A percentile compares a stretch with the other conserved stretches of the same genome.
Evolutionary conservation across 2,888 invertebrate genomes (phyloP).

Genomic region (Pilophorus perplexus): DNA sequence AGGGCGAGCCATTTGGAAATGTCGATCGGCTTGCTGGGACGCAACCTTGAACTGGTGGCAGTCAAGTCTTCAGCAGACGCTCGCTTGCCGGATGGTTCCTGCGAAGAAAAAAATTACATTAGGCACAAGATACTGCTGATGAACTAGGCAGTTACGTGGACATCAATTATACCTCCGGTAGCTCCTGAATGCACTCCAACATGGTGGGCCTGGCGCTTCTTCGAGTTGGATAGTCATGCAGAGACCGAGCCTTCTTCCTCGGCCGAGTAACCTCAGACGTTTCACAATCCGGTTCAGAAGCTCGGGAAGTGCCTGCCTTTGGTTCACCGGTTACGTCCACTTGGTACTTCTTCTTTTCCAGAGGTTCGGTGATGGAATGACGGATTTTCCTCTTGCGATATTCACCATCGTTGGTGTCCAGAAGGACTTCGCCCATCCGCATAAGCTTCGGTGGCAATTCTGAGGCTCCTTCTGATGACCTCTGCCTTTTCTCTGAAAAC

Average conservation of each 20-base stretch:
- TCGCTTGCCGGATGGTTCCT: too few relatives aligned
- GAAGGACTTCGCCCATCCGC: background rate
- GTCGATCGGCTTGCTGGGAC: constrained; percentile 3
- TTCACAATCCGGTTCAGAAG: background rate
- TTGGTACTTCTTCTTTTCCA: constrained; percentile 32
- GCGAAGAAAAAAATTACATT: too few relatives aligned
- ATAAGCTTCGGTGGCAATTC: background rate
- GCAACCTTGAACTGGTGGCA: background rate
- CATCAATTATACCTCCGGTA: constrained; percentile 25
- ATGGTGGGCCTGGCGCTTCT: background rate
- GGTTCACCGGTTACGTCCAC: background rate
- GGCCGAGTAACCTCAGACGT: background rate
- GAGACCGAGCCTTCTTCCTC: constrained; percentile 6
- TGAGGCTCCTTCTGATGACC: background rate
- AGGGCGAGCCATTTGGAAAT: constrained; percentile 19
- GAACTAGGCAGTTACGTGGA: too few relatives aligned
- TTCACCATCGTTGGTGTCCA: background rate
- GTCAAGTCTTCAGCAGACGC: background rate
- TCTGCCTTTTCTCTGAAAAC: background rate
- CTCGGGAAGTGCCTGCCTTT: background rate
- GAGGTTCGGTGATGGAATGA: constrained; percentile 30
- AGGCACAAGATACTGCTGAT: too few relatives aligned
- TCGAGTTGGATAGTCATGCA: background rate
- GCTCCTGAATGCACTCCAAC: background rate
- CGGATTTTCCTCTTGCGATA: constrained; percentile 13